Evolutionary conservation across 2,113 vertebrate species (phyloP).

Genomic region (Cromileptes altivelis): DNA sequence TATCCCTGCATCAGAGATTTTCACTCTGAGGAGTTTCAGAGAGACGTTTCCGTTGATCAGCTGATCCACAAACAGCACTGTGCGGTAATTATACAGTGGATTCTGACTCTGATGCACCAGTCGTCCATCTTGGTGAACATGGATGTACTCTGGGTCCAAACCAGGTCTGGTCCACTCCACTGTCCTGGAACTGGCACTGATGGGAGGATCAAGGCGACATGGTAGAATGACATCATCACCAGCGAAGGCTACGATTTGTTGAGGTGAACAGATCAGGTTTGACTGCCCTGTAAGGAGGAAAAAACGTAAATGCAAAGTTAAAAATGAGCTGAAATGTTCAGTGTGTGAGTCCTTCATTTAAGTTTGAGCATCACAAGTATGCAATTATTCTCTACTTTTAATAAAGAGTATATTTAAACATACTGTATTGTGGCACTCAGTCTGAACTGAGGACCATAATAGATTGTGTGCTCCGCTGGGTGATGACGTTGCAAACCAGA

Average conservation of each 20-base stretch:
- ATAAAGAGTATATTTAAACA: no score
- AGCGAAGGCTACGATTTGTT: background rate
- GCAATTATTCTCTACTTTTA: no score
- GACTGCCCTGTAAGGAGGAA: background rate
- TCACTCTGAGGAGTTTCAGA: background rate
- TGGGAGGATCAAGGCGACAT: background rate
- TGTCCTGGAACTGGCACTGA: background rate
- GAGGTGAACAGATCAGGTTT: background rate
- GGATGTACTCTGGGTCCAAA: background rate
- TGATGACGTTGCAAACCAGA: no score
- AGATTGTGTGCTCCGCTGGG: no score
- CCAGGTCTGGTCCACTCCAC: background rate
- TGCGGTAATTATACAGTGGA: background rate
- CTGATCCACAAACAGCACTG: background rate
- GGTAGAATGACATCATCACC: background rate
- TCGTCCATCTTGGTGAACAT: background rate
- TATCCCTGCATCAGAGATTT: background rate
- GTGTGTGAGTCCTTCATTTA: no score
- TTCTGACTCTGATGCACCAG: background rate
- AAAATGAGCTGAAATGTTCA: no score
- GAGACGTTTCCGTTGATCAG: background rate
- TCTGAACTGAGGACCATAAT: no score
- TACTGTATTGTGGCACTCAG: no score
- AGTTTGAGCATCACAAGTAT: no score
- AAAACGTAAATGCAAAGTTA: background rate